These are phyloP conservation scores for Falco concolor DNA, from an alignment of 2,797 vertebrate species.

Conservation along the genomic window DNA sequence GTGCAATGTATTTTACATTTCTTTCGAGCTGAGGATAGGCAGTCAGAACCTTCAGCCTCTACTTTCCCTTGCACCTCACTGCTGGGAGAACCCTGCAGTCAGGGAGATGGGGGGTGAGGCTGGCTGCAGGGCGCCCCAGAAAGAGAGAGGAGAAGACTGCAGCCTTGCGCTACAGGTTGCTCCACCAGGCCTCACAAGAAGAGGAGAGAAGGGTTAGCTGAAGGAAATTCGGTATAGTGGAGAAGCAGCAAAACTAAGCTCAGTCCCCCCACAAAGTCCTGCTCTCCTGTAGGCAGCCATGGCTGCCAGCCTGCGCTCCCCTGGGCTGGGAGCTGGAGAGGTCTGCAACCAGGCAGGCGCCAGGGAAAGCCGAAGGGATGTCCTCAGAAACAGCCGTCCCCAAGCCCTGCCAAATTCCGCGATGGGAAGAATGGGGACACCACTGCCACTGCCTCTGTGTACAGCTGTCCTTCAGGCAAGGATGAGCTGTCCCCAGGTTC, in stretches of 20 bases:
- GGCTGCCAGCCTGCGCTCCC: neutral
- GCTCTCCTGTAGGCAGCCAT: neutral
- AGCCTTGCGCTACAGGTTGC: neutral
- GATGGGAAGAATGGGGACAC: neutral
- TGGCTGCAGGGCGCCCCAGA: neutral
- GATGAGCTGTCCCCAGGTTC: neutral
- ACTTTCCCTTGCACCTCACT: neutral
- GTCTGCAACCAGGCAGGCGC: neutral
- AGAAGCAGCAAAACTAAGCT: neutral
- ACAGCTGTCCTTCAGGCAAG: neutral
- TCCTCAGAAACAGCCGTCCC: neutral
- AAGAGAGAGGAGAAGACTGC: neutral
- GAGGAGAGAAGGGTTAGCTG: neutral
- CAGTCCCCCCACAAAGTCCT: neutral
- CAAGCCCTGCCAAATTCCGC: neutral
- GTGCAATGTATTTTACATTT: neutral
- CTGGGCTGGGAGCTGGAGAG: neutral
- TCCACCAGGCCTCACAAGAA: neutral
- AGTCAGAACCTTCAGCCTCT: neutral
- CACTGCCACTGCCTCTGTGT: neutral
- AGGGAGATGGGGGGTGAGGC: neutral
- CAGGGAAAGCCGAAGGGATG: neutral
- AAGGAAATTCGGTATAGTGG: neutral
- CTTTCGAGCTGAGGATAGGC: neutral
- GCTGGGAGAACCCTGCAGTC: neutral